These are phyloP conservation scores for Sarcophaga rosellei DNA, from an alignment of 2,888 invertebrate genomes.

Conservation along the genomic window DNA sequence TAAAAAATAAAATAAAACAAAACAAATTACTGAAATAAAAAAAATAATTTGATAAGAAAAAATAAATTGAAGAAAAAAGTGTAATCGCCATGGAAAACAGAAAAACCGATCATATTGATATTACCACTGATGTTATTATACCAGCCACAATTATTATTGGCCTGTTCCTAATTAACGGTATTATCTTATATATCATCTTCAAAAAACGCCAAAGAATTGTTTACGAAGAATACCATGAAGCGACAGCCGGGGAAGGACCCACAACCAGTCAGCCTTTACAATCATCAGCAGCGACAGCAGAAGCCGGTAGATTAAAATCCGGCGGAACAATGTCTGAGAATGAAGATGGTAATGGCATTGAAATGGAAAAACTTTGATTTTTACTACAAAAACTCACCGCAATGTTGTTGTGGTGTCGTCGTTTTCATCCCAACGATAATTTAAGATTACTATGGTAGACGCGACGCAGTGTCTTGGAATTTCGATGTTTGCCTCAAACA, in stretches of 20 bases:
- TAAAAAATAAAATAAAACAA: background rate
- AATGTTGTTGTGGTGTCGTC: background rate
- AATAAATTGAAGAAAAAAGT: background rate
- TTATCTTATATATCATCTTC: constrained; percentile 74
- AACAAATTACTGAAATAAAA: constrained; percentile 1
- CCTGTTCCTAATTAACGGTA: constrained; percentile 73
- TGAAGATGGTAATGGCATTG: constrained; percentile 71
- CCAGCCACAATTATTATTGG: constrained; percentile 71
- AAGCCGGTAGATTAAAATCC: background rate
- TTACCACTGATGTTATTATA: constrained; percentile 74
- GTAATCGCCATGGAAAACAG: constrained; percentile 54
- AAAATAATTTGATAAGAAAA: background rate
- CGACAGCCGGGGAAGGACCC: constrained; percentile 16
- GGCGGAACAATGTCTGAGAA: constrained; percentile 35
- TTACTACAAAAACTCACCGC: background rate
- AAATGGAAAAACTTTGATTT: constrained; percentile 73
- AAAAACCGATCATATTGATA: constrained; percentile 58
- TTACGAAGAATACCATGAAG: constrained; percentile 54
- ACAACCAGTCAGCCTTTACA: constrained; percentile 31
- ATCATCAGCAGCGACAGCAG: constrained; percentile 9
- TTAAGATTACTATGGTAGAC: too few species aligned
- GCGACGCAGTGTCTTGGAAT: too few species aligned
- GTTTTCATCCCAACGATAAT: constrained; percentile 19
- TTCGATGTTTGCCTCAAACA: too few species aligned
- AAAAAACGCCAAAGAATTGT: constrained; percentile 71